These are phyloP conservation scores for Oreortyx pictus DNA, from an alignment of 2,797 vertebrate species.

Conservation along the genomic window DNA sequence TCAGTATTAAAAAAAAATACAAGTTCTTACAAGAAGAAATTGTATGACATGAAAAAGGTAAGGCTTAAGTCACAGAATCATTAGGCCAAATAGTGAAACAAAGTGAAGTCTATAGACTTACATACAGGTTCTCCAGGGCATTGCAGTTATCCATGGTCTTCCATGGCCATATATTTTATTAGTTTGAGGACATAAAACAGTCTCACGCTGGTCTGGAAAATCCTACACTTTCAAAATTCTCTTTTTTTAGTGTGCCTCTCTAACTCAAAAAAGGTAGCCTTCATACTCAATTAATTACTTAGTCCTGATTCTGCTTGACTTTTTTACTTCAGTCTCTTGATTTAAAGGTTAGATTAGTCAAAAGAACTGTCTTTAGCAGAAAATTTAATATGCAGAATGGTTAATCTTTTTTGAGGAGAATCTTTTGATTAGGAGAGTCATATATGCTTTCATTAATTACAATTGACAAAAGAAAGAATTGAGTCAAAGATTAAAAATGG, in stretches of 20 bases:
- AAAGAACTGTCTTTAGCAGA: not conserved
- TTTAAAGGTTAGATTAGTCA: not conserved
- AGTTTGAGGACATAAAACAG: not conserved
- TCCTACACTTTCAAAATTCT: not conserved
- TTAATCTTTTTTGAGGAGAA: not conserved
- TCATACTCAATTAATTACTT: not conserved
- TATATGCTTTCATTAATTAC: not conserved
- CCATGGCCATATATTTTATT: not conserved
- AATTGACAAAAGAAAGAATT: not conserved
- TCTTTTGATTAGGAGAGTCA: not conserved
- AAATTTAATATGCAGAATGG: not conserved
- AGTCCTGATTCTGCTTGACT: not conserved
- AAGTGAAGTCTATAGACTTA: not conserved
- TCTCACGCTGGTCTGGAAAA: not conserved
- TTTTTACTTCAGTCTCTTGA: not conserved
- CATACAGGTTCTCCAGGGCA: not conserved
- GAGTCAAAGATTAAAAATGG: not conserved
- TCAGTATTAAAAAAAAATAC: not conserved
- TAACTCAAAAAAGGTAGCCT: not conserved
- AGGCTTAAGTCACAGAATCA: not conserved
- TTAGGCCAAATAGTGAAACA: not conserved
- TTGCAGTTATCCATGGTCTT: not conserved
- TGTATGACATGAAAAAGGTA: not conserved
- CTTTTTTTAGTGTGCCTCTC: not conserved
- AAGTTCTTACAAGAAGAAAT: not conserved